A percentile compares a stretch with the other conserved stretches of the same genome.
phyloP scores from a whole-genome alignment of 2,888 invertebrate species.

The Folsomia candida region DNA sequence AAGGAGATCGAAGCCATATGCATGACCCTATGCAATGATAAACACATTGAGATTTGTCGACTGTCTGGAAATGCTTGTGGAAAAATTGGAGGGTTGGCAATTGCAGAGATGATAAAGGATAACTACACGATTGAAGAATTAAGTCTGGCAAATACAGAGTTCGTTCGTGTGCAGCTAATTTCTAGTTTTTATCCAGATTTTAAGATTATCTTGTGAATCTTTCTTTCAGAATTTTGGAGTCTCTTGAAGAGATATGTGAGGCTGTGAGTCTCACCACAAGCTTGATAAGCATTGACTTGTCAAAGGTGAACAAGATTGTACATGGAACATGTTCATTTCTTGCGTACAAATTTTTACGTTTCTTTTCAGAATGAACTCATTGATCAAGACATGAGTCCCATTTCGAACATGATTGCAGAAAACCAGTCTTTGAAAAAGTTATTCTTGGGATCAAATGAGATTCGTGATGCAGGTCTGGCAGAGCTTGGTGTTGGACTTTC shows the following conservation, averaged over 20 bases:
- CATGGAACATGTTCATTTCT: conserved; percentile 16
- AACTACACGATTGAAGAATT: conserved; percentile 34
- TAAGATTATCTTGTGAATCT: no score
- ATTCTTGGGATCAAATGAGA: conserved; percentile 58
- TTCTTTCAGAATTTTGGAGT: conserved; percentile 23
- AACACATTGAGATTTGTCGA: conserved; percentile 51
- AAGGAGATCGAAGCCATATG: conserved; percentile 52
- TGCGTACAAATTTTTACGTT: conserved; percentile 54
- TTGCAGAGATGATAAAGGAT: conserved; percentile 40
- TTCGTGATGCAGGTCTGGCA: conserved; percentile 56
- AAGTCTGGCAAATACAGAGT: conserved; percentile 41
- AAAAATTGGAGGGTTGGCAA: conserved; percentile 34
- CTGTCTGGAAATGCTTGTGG: conserved; percentile 48
- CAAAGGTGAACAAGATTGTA: conserved; percentile 26
- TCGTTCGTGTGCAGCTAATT: conserved; percentile 10
- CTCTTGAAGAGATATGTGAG: conserved; percentile 23
- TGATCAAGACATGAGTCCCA: conserved; percentile 54
- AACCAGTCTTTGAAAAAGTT: conserved; percentile 54
- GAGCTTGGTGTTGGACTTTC: conserved; percentile 53
- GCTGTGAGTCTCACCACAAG: conserved; percentile 15
- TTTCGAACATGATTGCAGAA: conserved; percentile 53
- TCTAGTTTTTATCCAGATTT: no score
- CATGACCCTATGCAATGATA: conserved; percentile 54
- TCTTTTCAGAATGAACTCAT: conserved; percentile 57
- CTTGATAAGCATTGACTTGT: conserved; percentile 27